Percentiles rank a stretch among this genome's conserved stretches.
These are phyloP conservation scores for Baryphthengus martii DNA, from an alignment of 2,113 vertebrate genomes.

Conservation along the genomic window DNA sequence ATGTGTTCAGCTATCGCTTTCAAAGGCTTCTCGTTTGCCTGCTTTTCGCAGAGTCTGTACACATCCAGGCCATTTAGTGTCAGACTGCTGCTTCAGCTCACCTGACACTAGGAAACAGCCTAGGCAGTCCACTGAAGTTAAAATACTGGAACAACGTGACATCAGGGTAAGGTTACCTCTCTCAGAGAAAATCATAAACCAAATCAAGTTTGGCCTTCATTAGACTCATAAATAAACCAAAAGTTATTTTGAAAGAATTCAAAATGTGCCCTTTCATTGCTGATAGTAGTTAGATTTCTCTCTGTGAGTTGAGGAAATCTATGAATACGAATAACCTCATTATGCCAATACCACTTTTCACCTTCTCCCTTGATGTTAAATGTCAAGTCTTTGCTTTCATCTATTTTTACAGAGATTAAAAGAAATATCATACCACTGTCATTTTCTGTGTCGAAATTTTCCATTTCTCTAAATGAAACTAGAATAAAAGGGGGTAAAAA, in stretches of 20 bases:
- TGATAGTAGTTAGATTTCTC: not conserved
- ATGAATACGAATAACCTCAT: conserved; percentile 17
- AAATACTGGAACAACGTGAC: not conserved
- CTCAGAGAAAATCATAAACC: not conserved
- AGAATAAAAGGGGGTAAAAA: not conserved
- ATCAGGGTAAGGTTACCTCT: not conserved
- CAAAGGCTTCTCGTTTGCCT: not conserved
- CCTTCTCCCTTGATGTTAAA: conserved; percentile 12
- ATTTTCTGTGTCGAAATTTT: not conserved
- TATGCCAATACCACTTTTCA: conserved; percentile 13
- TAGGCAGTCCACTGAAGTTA: not conserved
- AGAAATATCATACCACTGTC: not conserved
- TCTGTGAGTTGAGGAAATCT: not conserved
- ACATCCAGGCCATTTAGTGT: not conserved
- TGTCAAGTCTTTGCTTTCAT: conserved; percentile 14
- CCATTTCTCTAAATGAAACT: not conserved
- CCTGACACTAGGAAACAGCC: not conserved
- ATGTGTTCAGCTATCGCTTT: not conserved
- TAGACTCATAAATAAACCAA: not conserved
- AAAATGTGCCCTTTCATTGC: not conserved
- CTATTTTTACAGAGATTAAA: conserved; percentile 29
- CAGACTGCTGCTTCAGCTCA: not conserved
- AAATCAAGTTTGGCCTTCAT: not conserved
- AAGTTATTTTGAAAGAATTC: not conserved
- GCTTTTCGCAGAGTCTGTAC: not conserved